A percentile compares a stretch with the other conserved stretches of the same genome.
phyloP scores from a whole-genome alignment of 1,140 invertebrate species.

The Drosophila grimshawi region DNA sequence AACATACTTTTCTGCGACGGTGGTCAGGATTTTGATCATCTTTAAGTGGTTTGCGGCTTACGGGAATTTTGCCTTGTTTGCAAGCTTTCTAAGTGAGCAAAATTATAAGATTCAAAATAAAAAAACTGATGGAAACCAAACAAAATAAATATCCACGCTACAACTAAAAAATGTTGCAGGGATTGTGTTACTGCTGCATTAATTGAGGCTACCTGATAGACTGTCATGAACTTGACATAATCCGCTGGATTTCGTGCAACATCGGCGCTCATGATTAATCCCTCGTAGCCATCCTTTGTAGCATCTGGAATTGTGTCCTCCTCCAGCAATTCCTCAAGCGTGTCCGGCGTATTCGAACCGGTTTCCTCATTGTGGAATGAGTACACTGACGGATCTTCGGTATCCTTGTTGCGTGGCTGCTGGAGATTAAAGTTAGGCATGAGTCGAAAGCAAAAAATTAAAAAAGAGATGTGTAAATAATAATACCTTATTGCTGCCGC shows the following conservation, averaged over 20 bases:
- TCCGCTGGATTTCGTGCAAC: conserved; percentile 70
- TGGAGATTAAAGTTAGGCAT: neutral
- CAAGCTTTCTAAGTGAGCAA: conserved; percentile 74
- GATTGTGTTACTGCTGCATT: neutral
- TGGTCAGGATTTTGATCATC: neutral
- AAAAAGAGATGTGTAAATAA: too few species aligned
- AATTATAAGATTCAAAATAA: conserved; percentile 46
- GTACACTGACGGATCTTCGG: conserved; percentile 5
- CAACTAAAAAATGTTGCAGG: neutral
- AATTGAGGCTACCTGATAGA: conserved; percentile 69
- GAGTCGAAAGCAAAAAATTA: neutral
- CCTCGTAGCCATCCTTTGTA: conserved; percentile 61
- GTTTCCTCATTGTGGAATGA: conserved; percentile 32
- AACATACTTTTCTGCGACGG: conserved; percentile 68
- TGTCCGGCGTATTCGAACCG: conserved; percentile 48
- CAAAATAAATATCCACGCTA: neutral
- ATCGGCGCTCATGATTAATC: conserved; percentile 72
- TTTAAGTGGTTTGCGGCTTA: conserved; percentile 32
- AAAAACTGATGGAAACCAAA: conserved; percentile 44
- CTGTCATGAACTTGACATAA: conserved; percentile 78
- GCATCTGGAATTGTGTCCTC: conserved; percentile 36
- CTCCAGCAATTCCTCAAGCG: conserved; percentile 45
- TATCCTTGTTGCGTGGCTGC: conserved; percentile 15
- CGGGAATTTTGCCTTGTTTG: conserved; percentile 66
- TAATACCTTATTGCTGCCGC: neutral